Evolutionary conservation across 2,888 invertebrate genomes (phyloP), one percentile per base, ranked within the genome.

Genomic region (Cotesia congregata): DNA sequence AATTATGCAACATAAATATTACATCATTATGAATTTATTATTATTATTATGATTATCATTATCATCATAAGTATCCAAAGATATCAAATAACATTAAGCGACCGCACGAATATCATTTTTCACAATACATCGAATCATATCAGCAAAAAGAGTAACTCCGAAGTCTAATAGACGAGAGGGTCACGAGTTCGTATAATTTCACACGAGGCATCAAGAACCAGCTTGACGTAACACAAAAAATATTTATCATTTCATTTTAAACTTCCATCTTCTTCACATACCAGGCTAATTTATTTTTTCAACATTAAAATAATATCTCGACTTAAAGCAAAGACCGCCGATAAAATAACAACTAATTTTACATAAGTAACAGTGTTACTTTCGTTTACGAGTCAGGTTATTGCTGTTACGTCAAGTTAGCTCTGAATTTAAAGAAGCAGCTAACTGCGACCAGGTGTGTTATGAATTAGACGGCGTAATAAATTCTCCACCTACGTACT

Each of bases 21-120:
- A 50, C 50, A 50, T 2, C 9, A 50, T 50, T 12, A 12, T 30
- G 30, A 30, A 30, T 30, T 30, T 30, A n/a, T 41, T 41, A 41
- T 50, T 50, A 50, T 50, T 50, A 50, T 50, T 50, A 50, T 50
- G 2, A 50, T 50, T 1, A 50, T 50, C 12, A 50, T 30, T 0
- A 30, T 30, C 3, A 30, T 30, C 30, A 30, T 30, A 30, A 30
- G 30, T 30, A 30, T 50, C 6, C 17, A 68, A 17, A 68, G 50
- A 68, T 68, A 68, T 68, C 68, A 41, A 41, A 68, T 68, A 17
- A 68, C 41, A 41, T 17, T 68, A 68, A 40, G 41, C 68, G 40
- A 68, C 40, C 68, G 41, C 68, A 68, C 68, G 68, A 68, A 68
- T 68, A 41, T 67, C n/a, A 67, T 38, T 50, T 39, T 40, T 68